Base-by-base conservation (phyloP, 2,113 vertebrate genomes). In the Syngnathus typhle region DNA sequence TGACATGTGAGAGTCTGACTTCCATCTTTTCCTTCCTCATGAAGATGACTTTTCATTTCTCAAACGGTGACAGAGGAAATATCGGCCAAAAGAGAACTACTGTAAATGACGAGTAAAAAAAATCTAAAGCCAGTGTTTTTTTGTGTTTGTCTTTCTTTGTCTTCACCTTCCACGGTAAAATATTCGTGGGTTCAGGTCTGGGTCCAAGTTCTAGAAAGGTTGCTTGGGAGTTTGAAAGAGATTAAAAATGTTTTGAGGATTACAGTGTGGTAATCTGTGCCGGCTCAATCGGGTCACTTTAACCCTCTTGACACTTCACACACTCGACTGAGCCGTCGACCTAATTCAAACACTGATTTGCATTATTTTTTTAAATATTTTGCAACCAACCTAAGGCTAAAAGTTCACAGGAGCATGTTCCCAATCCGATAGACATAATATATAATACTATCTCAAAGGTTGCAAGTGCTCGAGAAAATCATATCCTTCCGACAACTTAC, bases 171-270 rank as follows among this genome's bases (percentile, higher is more conserved):
- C 13, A 52, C 38, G 19, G 19, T 46, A 32, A 79, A 32, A 68
- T 56, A 67, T 41, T 37, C 10, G 9, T 66, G 15, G 13, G 38
- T 68, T 12, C 18, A 67, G 51, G 56, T 61, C 60, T 36, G 12
- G 44, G 47, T 18, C n/a, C 38, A 61, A 65, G 37, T 32, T 32
- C 47, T 54, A 71, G 23, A 39, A 8, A 60, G 27, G 71, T 69
- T 76, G 72, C 68, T 71, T 55, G 6, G 47, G 72, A 81, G 65
- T 79, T 85, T 84, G 75, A 67, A 73, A 71, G 74, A 75, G 86
- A 89, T 88, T 87, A 83, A 85, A 89, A 87, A 84, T 87, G 79
- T 85, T 86, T 85, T 80, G 73, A 73, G 82, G 82, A 85, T 87
- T 88, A 87, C 65, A 71, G 63, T 67, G 70, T 79, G 63, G 36